A percentile compares a stretch with the other conserved stretches of the same genome.
Conservation (phyloP, 2,113 vertebrate species). For the Zapus hudsonius region DNA sequence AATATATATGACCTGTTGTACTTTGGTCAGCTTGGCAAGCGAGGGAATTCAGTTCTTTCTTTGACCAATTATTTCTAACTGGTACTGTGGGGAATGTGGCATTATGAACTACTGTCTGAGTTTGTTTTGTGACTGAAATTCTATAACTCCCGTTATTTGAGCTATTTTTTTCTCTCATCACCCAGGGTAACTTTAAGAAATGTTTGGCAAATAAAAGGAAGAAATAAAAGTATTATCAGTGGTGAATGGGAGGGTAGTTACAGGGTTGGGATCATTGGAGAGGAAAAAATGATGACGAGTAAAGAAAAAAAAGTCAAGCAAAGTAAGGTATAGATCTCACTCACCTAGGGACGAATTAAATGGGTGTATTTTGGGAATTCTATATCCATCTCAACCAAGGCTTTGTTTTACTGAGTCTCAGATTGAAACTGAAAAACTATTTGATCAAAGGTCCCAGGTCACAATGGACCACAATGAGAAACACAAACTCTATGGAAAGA, state of each 20-base stretch:
- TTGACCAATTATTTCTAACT: constrained; percentile 13
- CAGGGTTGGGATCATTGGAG: neutral
- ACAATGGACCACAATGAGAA: neutral
- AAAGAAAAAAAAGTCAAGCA: neutral
- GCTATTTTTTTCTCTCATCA: neutral
- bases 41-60: neutral
- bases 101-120: neutral
- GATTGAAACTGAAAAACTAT: neutral
- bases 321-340: neutral
- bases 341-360: neutral
- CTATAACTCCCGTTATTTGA: neutral
- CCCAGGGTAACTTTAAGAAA: neutral
- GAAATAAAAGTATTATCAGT: neutral
- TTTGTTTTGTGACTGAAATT: neutral
- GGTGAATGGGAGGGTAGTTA: no score
- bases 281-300: neutral
- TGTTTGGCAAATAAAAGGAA: neutral
- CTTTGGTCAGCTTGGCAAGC: neutral
- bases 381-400: neutral
- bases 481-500: neutral
- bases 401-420: neutral
- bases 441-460: neutral
- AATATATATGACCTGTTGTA: neutral
- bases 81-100: neutral
- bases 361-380: neutral